phyloP scores from a whole-genome alignment of 1,140 invertebrate species.

The Berghia stephanieae region DNA sequence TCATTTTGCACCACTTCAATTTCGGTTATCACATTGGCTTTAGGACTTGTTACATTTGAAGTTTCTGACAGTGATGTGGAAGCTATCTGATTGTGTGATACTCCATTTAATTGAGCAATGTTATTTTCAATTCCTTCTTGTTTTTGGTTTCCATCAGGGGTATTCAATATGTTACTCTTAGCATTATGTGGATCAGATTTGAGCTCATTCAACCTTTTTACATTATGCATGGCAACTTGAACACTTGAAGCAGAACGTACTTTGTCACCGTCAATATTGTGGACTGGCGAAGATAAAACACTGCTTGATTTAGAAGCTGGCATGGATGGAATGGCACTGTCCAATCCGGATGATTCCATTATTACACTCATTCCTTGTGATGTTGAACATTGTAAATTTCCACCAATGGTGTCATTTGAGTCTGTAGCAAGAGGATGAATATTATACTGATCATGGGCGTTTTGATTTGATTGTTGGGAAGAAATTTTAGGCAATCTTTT shows the following conservation, averaged over 20 bases:
- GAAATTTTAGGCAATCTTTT: background rate
- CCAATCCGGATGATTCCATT: background rate
- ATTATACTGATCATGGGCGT: background rate
- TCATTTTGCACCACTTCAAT: background rate
- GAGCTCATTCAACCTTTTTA: background rate
- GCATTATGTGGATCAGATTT: background rate
- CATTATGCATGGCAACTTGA: background rate
- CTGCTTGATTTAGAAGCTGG: background rate
- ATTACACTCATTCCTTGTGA: background rate
- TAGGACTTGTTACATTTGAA: background rate
- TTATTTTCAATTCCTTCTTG: background rate
- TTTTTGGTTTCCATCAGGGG: background rate
- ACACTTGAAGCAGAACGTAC: slow-evolving; percentile 24
- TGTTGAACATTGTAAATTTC: background rate
- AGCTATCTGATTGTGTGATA: background rate
- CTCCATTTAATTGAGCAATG: background rate
- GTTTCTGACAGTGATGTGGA: background rate
- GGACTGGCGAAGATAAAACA: background rate
- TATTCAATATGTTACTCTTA: background rate
- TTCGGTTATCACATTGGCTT: background rate
- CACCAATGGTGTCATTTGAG: background rate
- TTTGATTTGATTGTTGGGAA: background rate
- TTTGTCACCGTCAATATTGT: too few species aligned
- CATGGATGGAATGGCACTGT: too few species aligned
- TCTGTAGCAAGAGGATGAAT: background rate